A percentile compares a stretch with the other conserved stretches of the same genome.
Conservation (phyloP, 2,113 vertebrate genomes). For the Bungarus multicinctus region DNA sequence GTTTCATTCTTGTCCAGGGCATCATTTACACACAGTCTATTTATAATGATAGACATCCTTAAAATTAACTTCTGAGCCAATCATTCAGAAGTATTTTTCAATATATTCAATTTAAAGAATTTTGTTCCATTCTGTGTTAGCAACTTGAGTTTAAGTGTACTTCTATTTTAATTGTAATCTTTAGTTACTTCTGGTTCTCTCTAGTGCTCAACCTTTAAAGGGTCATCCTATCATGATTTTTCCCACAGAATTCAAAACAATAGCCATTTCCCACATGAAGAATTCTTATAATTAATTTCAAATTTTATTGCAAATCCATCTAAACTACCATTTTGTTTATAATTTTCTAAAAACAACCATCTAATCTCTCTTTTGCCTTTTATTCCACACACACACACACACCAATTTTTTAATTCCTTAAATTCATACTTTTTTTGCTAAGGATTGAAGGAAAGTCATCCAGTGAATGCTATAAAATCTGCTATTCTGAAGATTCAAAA, state of each 20-base stretch:
- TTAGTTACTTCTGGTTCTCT: not conserved
- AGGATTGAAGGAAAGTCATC: not conserved
- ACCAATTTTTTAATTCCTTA: not conserved
- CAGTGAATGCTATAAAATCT: not conserved
- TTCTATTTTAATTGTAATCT: not conserved
- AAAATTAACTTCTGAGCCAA: not conserved
- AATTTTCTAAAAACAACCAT: not conserved
- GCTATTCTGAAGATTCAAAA: not conserved
- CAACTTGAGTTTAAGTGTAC: not conserved
- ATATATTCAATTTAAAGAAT: not conserved
- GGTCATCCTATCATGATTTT: not conserved
- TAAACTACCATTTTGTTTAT: not conserved
- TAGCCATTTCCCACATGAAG: not conserved
- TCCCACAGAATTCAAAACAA: not conserved
- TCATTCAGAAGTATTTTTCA: not conserved
- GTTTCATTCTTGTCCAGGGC: not conserved
- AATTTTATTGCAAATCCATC: not conserved
- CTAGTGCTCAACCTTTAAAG: not conserved
- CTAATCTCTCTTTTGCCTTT: not conserved
- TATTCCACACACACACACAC: not conserved
- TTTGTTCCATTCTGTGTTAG: not conserved
- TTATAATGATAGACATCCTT: not conserved
- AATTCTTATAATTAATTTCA: not conserved
- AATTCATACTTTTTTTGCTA: not conserved
- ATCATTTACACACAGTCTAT: not conserved